Base-by-base conservation (phyloP, 64 coral and sea anemone genomes). In the Pocillopora damicornis region DNA sequence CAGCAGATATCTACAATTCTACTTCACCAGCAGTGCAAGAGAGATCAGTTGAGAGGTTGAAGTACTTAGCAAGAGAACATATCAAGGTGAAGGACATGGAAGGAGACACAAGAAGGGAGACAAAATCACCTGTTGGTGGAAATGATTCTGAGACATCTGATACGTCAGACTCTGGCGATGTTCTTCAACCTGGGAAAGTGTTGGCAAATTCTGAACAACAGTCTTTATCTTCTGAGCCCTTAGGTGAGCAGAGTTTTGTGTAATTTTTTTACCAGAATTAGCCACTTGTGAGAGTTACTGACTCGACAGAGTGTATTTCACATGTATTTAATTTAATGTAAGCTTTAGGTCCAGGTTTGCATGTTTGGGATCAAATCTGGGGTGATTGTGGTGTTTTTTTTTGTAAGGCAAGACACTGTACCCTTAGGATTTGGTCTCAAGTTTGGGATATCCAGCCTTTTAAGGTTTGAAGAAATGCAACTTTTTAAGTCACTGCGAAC, bases 21-120 rank as follows among this genome's bases (percentile, higher is more conserved):
- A 9, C 18, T 20, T 20, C 25, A n/a, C 20, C 18, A 5, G 58
- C 37, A 13, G 71, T 42, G 13, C 81, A 85, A 72, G 64, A 71
- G 64, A 85, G 36, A 23, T 85, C 81, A 71, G 81, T 72, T 56
- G 81, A 85, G 63, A 85, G 58, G 81, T 72, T 85, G 64, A 85
- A 85, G 38, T 85, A 57, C 72, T 58, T 85, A n/a, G 81, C 81
- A 45, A 42, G 20, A 57, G 81, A 85, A 42, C 81, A 85, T 7
- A 72, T 13, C 42, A 85, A 58, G 58, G 63, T 51, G 36, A 72
- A 37, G 20, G 65, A 72, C 5, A 5, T 11, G 15, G 81, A 56
- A 71, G 11, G 25, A 36, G 42, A 51, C 3, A 51, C 42, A 51
- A 51, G 42, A 51, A 25, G 37, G 72, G 22, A 5, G 9, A 36